These are phyloP conservation scores for Microtus montanus DNA, from an alignment of 2,113 vertebrate genomes.

Conservation along the genomic window DNA sequence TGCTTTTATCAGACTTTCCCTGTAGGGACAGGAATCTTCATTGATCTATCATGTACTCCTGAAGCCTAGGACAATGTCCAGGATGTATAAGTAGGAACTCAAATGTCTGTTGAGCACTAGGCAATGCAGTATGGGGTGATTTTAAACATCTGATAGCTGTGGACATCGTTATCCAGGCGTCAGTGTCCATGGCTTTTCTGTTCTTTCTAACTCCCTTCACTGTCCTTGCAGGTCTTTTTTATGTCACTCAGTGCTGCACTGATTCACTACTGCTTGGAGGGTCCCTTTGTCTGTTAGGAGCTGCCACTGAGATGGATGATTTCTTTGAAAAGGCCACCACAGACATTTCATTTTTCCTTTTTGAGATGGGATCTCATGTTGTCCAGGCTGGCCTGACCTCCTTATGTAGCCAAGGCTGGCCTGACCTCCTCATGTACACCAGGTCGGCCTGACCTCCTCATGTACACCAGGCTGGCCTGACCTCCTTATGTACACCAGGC, in stretches of 20 bases:
- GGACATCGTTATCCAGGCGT: background rate
- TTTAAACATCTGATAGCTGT: background rate
- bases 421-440: background rate
- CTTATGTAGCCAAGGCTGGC: too few species aligned
- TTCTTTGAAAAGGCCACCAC: background rate
- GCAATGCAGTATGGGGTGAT: background rate
- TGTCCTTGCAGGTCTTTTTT: slow-evolving; percentile 24
- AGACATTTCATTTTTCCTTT: background rate
- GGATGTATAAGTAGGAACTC: background rate
- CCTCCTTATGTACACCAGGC: background rate
- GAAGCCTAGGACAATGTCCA: background rate
- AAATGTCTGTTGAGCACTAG: background rate
- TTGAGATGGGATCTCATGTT: background rate
- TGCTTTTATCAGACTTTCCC: background rate
- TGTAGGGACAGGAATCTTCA: background rate
- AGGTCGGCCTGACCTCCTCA: background rate
- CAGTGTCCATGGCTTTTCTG: background rate
- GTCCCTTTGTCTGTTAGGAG: background rate
- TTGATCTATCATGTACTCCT: background rate
- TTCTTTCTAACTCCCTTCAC: background rate
- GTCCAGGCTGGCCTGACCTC: background rate
- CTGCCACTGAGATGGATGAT: background rate
- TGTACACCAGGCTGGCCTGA: too few species aligned
- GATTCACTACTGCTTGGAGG: background rate
- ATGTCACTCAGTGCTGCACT: background rate